Conservation (phyloP, 2,797 vertebrate species). For the Spizella passerina region DNA sequence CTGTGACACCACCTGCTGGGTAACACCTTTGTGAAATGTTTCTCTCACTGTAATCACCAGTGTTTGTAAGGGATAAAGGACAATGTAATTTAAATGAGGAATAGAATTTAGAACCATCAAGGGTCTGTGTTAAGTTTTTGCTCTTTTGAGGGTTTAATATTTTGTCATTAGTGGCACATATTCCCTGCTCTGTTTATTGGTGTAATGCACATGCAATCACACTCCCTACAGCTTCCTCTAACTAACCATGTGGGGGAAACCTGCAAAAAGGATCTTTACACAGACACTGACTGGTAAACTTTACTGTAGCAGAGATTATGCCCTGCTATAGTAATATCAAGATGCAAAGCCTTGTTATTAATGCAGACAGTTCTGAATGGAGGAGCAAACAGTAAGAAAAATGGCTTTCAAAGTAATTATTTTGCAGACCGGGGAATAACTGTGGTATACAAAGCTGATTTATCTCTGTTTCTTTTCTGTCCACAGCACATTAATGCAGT, state of each 20-base stretch:
- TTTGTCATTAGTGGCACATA: neutral
- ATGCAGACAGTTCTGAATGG: neutral
- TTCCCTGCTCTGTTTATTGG: neutral
- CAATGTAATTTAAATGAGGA: neutral
- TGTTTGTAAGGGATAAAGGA: neutral
- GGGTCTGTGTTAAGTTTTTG: neutral
- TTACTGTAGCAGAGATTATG: neutral
- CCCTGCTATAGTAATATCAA: neutral
- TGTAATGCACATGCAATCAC: neutral
- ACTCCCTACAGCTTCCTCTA: neutral
- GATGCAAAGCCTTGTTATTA: neutral
- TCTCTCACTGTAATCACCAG: neutral
- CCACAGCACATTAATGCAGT: neutral
- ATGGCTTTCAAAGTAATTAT: neutral
- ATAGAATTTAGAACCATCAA: neutral
- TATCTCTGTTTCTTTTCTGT: neutral
- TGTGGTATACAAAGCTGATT: neutral
- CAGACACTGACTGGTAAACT: neutral
- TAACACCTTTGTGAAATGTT: neutral
- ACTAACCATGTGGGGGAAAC: neutral
- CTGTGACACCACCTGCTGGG: neutral
- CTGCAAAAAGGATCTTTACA: neutral
- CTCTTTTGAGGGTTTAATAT: neutral
- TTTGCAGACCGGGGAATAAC: neutral
- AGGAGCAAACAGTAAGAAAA: neutral